These are phyloP conservation scores for Volucella bombylans DNA, from an alignment of 2,888 invertebrate genomes.

Conservation along the genomic window DNA sequence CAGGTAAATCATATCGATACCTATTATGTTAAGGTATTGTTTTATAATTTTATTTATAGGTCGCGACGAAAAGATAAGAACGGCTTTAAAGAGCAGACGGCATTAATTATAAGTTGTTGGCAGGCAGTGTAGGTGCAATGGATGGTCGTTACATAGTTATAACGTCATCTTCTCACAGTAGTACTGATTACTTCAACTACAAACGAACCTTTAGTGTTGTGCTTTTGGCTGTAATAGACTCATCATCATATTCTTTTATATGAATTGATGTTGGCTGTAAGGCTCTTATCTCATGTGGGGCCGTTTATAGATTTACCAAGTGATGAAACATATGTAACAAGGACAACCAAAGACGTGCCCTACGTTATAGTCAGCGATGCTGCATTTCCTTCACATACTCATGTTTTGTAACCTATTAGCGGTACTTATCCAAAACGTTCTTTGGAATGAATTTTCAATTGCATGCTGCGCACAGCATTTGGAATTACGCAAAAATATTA, in stretches of 20 bases:
- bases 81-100: slow-evolving; percentile 15
- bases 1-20: too few species aligned
- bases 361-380: slow-evolving; percentile 32
- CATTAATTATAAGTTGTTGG: slow-evolving; percentile 25
- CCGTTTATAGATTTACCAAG: slow-evolving; percentile 28
- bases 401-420: slow-evolving; percentile 5
- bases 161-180: slow-evolving; percentile 11
- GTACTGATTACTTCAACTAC: slow-evolving; percentile 10
- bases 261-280: slow-evolving; percentile 42
- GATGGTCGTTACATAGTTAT: slow-evolving; percentile 7
- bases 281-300: slow-evolving; percentile 41
- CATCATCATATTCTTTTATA: slow-evolving; percentile 35
- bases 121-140: slow-evolving; percentile 9
- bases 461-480: neutral
- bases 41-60: slow-evolving; percentile 27
- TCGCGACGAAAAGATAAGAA: slow-evolving; percentile 18
- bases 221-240: slow-evolving; percentile 22
- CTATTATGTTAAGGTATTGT: slow-evolving; percentile 14
- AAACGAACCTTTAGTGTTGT: too few species aligned
- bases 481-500: neutral
- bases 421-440: slow-evolving; percentile 6
- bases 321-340: slow-evolving; percentile 2
- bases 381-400: too few species aligned
- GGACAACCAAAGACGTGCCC: slow-evolving; percentile 6
- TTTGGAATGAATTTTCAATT: too few species aligned